A percentile compares a stretch with the other conserved stretches of the same genome.
Conservation (phyloP, 2,797 vertebrate species). For the Rhabdomys pumilio region DNA sequence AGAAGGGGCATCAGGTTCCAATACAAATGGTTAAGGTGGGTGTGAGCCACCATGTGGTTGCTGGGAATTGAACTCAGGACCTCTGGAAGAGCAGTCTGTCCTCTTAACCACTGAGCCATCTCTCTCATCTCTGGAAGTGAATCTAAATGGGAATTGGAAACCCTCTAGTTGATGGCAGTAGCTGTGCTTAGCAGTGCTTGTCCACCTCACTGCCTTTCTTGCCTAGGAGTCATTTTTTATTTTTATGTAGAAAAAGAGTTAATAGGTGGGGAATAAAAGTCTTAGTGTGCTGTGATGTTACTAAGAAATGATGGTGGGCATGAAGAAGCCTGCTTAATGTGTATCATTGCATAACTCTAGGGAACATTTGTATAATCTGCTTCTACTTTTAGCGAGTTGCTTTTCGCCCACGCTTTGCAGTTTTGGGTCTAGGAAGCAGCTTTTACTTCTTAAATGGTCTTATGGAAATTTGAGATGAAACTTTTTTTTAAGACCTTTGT, state of each 20-base stretch:
- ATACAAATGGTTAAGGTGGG: not conserved
- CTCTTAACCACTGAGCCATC: not conserved
- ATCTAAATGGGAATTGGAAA: slow-evolving; percentile 40
- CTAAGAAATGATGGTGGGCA: slow-evolving; percentile 48
- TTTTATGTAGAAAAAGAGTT: slow-evolving; percentile 44
- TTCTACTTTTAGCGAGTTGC: slow-evolving; percentile 60
- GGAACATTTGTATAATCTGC: slow-evolving; percentile 68
- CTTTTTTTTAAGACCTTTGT: slow-evolving; percentile 65
- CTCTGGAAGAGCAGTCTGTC: not conserved
- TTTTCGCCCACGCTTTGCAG: slow-evolving; percentile 64
- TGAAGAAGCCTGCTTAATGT: not conserved
- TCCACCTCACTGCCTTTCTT: rapidly evolving
- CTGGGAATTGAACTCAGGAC: not conserved
- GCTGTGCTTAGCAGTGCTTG: not conserved
- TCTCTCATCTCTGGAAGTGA: not conserved
- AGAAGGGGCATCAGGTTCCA: not conserved
- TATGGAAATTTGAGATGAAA: slow-evolving; percentile 54
- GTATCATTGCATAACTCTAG: slow-evolving; percentile 49
- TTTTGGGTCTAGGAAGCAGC: slow-evolving; percentile 52
- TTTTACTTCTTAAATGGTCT: slow-evolving; percentile 66
- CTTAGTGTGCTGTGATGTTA: slow-evolving; percentile 49
- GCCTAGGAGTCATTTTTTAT: slow-evolving; percentile 12
- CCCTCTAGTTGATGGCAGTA: not conserved
- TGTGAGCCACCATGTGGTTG: not conserved
- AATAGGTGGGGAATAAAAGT: slow-evolving; percentile 48